Conservation (phyloP, 1,140 invertebrate genomes). For the Pseudoatta argentina region DNA sequence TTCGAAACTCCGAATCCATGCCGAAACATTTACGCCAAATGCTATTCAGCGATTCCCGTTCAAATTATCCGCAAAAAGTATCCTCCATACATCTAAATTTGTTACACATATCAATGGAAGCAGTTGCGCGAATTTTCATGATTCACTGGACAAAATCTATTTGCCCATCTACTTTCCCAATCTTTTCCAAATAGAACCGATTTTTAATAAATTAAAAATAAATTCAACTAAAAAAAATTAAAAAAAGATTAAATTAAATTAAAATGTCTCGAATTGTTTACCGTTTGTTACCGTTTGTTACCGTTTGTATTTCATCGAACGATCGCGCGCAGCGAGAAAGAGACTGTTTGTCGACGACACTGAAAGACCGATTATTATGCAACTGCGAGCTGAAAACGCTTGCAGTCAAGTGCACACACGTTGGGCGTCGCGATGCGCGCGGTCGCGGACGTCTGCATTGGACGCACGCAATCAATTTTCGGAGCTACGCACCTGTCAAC, state of each 20-base stretch:
- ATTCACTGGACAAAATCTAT: neutral
- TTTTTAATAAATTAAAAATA: neutral
- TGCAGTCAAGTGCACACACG: constrained; percentile 66
- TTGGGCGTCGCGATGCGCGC: constrained; percentile 37
- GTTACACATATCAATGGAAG: neutral
- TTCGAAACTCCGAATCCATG: neutral
- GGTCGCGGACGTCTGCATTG: constrained; percentile 49
- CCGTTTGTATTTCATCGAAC: neutral
- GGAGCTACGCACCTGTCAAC: constrained; percentile 60
- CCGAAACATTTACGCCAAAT: constrained; percentile 13
- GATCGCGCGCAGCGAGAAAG: constrained; percentile 29
- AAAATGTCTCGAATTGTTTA: neutral
- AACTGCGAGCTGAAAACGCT: constrained; percentile 52
- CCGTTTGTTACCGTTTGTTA: neutral
- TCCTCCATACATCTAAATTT: neutral
- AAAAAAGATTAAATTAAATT: neutral
- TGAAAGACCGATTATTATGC: constrained; percentile 59
- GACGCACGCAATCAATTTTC: constrained; percentile 67
- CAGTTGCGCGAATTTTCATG: neutral
- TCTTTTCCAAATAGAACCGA: neutral
- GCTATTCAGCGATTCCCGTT: constrained; percentile 11
- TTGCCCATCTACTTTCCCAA: neutral
- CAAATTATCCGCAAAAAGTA: constrained; percentile 48
- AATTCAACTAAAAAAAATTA: neutral
- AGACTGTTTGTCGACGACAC: neutral